Conservation (phyloP, 2,888 invertebrate genomes). For the Matsumyia berberina region DNA sequence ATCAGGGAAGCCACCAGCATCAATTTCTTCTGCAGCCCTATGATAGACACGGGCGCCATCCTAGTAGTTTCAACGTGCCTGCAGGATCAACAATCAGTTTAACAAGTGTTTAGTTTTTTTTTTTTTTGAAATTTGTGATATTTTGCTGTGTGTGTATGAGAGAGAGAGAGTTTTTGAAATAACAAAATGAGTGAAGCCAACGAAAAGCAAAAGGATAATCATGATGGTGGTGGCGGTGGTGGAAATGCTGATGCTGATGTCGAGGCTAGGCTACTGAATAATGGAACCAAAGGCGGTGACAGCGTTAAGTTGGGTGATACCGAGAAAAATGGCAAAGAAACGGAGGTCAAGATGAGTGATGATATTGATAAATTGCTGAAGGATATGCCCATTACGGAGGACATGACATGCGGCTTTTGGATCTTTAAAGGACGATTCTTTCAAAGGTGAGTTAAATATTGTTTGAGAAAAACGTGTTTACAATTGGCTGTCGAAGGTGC, state of each 20-base stretch:
- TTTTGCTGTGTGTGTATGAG: slow-evolving; percentile 19
- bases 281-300: slow-evolving; percentile 55
- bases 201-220: slow-evolving; percentile 54
- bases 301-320: slow-evolving; percentile 77
- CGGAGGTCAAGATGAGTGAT: slow-evolving; percentile 81
- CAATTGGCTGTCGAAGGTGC: too few relatives aligned
- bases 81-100: not conserved
- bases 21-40: not conserved
- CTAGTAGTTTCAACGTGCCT: not conserved
- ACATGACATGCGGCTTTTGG: slow-evolving; percentile 88
- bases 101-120: slow-evolving; percentile 10
- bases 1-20: slow-evolving; percentile 25
- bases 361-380: slow-evolving; percentile 85
- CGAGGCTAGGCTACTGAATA: slow-evolving; percentile 79
- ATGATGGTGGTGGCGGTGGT: slow-evolving; percentile 32
- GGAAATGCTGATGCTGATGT: slow-evolving; percentile 64
- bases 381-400: slow-evolving; percentile 86
- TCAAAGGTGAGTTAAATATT: slow-evolving; percentile 84
- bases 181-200: slow-evolving; percentile 65
- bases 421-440: slow-evolving; percentile 86
- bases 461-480: too few relatives aligned
- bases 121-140: slow-evolving; percentile 59
- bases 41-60: not conserved
- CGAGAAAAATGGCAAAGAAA: slow-evolving; percentile 75
- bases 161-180: not conserved